A percentile compares a stretch with the other conserved stretches of the same genome.
Conservation (phyloP, 2,797 vertebrate genomes). For the Sebastes oblongus region DNA sequence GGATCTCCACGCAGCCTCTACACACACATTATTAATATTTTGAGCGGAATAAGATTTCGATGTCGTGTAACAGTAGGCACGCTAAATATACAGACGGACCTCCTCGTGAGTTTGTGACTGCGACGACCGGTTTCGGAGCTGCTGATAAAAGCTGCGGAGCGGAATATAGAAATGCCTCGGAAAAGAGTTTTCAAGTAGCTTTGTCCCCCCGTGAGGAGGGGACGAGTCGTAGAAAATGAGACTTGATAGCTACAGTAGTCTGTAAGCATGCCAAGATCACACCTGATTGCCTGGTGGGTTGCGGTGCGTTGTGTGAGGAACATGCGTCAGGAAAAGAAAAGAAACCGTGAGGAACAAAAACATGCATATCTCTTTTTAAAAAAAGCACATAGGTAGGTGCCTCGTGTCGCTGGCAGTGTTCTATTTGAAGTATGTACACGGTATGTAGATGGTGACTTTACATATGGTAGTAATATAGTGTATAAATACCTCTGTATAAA, state of each 20-base stretch:
- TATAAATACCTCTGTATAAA: constrained; percentile 80
- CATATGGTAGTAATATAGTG: constrained; percentile 64
- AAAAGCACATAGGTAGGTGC: constrained; percentile 87
- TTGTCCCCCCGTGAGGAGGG: constrained; percentile 36
- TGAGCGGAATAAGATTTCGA: not conserved
- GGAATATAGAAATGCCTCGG: constrained; percentile 41
- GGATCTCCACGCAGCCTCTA: constrained; percentile 17
- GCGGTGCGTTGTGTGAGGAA: constrained; percentile 78
- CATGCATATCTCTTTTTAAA: constrained; percentile 89
- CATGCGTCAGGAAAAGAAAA: constrained; percentile 79
- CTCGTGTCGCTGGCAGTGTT: constrained; percentile 90
- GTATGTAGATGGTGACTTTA: constrained; percentile 68
- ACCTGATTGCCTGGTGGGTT: constrained; percentile 73
- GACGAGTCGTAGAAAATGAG: constrained; percentile 30
- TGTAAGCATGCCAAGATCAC: constrained; percentile 79
- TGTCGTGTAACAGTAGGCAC: constrained; percentile 54
- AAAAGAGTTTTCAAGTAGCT: constrained; percentile 71
- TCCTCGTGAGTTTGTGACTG: not conserved
- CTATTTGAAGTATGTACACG: constrained; percentile 87
- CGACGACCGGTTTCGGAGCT: not conserved
- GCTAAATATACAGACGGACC: constrained; percentile 38
- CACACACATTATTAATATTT: not conserved
- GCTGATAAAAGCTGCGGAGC: constrained; percentile 11
- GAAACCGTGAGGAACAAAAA: constrained; percentile 34
- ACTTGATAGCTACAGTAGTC: constrained; percentile 64